Percentiles rank a stretch among this genome's conserved stretches.
Evolutionary conservation across 2,797 vertebrate genomes (phyloP).

Genomic region (Pangasius krempfi): DNA sequence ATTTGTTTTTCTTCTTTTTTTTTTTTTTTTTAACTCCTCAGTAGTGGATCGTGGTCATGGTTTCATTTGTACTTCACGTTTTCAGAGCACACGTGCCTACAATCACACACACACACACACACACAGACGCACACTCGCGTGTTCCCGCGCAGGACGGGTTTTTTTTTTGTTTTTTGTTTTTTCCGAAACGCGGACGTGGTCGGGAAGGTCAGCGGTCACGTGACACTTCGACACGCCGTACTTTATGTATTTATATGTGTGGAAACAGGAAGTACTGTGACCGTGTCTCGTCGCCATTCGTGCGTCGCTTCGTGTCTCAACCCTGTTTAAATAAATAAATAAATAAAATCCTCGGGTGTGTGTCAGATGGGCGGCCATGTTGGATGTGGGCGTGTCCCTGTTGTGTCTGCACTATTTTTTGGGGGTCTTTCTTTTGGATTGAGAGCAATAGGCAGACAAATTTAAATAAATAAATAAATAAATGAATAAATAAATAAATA

Average conservation of each 20-base stretch:
- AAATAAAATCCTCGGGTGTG: neutral
- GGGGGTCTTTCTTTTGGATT: neutral
- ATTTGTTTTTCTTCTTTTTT: neutral
- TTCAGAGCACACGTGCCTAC: conserved; percentile 29
- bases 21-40: neutral
- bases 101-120: conserved; percentile 9
- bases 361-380: neutral
- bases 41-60: neutral
- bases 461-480: conserved; percentile 3
- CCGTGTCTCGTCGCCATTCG: conserved; percentile 52
- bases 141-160: neutral
- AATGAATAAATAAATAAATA: conserved; percentile 7
- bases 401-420: conserved; percentile 18
- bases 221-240: neutral
- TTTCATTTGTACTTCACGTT: neutral
- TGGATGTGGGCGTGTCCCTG: neutral
- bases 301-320: neutral
- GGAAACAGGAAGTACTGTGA: conserved; percentile 53
- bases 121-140: conserved; percentile 6
- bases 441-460: conserved; percentile 38
- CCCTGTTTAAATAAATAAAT: neutral
- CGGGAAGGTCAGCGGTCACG: neutral
- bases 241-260: conserved; percentile 26
- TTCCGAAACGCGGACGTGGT: neutral
- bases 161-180: neutral